Percentiles rank a stretch among this genome's conserved stretches.
phyloP scores from a whole-genome alignment of 2,797 vertebrate species.

The Alosa sapidissima region DNA sequence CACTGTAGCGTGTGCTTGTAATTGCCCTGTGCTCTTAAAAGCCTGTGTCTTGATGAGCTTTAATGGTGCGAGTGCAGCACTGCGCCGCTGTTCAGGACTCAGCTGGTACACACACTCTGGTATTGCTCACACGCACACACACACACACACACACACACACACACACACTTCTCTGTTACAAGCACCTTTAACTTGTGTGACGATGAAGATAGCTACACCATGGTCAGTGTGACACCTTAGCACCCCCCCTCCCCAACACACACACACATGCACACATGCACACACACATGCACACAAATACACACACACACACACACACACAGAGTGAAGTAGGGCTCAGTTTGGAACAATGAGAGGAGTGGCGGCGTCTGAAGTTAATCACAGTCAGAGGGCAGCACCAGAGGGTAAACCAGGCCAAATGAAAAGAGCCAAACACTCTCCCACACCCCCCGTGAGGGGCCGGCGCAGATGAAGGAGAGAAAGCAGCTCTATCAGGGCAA shows the following conservation, averaged over 20 bases:
- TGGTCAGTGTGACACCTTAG: neutral
- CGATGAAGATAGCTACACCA: neutral
- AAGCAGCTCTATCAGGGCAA: neutral
- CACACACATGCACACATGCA: neutral
- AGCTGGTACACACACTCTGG: neutral
- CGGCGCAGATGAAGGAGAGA: neutral
- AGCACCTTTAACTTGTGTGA: neutral
- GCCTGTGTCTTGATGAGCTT: conserved; percentile 55
- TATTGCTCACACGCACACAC: neutral
- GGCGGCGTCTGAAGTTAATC: neutral
- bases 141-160: neutral
- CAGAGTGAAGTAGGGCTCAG: neutral
- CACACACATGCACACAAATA: too few relatives aligned
- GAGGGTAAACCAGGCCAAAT: neutral
- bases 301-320: neutral
- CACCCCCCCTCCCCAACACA: neutral
- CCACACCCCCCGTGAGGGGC: neutral
- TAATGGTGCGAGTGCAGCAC: conserved; percentile 52
- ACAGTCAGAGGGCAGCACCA: neutral
- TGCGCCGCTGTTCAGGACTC: conserved; percentile 47
- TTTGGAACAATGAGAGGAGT: conserved; percentile 16
- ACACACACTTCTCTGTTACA: neutral
- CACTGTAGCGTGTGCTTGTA: conserved; percentile 34
- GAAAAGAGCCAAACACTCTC: neutral
- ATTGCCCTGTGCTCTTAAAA: conserved; percentile 44